Evolutionary conservation across 1,140 invertebrate species (phyloP).

Genomic region (Meloidogyne exigua): DNA sequence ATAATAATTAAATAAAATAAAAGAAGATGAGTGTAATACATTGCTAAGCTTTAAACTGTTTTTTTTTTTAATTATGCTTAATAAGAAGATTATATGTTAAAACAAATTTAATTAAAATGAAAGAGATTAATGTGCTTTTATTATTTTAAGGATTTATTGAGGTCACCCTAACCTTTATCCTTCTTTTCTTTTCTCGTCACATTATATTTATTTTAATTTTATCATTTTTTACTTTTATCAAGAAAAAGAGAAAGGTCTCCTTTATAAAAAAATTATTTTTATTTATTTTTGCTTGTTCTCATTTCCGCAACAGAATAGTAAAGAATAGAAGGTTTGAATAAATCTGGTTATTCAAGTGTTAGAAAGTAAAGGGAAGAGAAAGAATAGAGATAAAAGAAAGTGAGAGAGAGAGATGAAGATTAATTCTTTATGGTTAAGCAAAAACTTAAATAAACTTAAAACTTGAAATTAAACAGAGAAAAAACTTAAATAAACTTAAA

Average conservation of each 20-base stretch:
- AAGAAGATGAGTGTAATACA: not conserved
- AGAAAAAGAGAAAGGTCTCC: not conserved
- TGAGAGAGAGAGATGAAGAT: too few species aligned
- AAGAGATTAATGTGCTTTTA: not conserved
- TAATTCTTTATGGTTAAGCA: too few species aligned
- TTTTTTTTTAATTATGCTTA: too few species aligned
- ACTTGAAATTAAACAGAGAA: too few species aligned
- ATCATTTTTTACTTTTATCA: not conserved
- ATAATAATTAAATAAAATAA: not conserved
- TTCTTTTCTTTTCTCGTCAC: not conserved
- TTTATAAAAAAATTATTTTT: not conserved
- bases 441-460: too few species aligned
- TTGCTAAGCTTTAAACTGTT: not conserved
- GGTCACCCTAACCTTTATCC: too few species aligned
- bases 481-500: too few species aligned
- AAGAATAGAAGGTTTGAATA: too few species aligned
- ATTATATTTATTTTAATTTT: not conserved
- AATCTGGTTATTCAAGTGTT: too few species aligned
- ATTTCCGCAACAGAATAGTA: too few species aligned
- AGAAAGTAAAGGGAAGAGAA: too few species aligned
- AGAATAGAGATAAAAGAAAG: too few species aligned
- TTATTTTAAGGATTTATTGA: conserved; percentile 2
- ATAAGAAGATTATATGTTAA: not conserved
- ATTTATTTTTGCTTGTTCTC: not conserved
- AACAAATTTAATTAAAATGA: not conserved